These are phyloP conservation scores for Sympetrum striolatum DNA, from an alignment of 2,888 invertebrate species.

Conservation along the genomic window DNA sequence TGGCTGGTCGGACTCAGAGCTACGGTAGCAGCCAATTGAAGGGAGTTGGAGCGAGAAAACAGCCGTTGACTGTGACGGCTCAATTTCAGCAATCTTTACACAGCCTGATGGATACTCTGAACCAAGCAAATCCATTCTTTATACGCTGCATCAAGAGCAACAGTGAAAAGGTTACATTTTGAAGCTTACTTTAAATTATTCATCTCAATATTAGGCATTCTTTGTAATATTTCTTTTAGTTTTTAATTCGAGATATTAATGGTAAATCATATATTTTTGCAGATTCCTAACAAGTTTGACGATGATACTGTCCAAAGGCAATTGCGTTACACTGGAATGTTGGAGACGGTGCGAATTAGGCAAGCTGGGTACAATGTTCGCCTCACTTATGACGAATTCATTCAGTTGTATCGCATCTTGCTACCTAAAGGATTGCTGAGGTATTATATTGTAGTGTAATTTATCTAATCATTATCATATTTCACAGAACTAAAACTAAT, in stretches of 20 bases:
- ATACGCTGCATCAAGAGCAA: constrained; percentile 96
- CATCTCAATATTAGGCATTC: too few species aligned
- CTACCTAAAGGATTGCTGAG: constrained; percentile 81
- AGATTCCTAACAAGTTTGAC: constrained; percentile 89
- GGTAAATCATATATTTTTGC: constrained; percentile 48
- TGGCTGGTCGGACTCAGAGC: constrained; percentile 78
- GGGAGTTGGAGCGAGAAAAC: constrained; percentile 72
- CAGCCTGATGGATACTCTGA: constrained; percentile 90
- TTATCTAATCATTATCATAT: neutral
- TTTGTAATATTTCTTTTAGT: neutral
- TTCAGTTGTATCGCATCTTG: constrained; percentile 88
- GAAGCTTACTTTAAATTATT: neutral
- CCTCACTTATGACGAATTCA: constrained; percentile 92
- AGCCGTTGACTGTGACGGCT: constrained; percentile 90
- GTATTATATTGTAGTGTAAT: constrained; percentile 50
- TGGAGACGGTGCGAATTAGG: constrained; percentile 93
- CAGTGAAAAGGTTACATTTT: constrained; percentile 73
- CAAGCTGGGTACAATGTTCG: constrained; percentile 96
- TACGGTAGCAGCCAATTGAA: constrained; percentile 55
- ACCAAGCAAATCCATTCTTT: constrained; percentile 86
- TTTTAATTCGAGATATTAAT: neutral
- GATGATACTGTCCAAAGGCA: constrained; percentile 91
- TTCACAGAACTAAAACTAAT: neutral
- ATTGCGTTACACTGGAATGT: constrained; percentile 94
- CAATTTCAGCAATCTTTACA: constrained; percentile 94